Base-by-base conservation (phyloP, 1,140 invertebrate species). In the Pogonomyrmex californicus region DNA sequence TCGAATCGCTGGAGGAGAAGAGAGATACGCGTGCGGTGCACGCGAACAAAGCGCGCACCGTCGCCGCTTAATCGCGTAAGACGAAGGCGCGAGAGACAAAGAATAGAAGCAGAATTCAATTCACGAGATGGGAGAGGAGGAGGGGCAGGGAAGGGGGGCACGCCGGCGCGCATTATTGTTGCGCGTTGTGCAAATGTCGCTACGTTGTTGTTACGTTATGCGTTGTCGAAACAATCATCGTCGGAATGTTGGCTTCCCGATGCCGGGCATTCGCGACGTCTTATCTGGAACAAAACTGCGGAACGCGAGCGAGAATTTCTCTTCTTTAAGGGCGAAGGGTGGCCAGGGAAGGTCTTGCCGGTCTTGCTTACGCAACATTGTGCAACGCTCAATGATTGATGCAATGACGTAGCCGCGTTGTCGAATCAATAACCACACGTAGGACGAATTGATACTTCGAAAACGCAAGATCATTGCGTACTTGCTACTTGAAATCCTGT, bases 361-460 rank as follows among this genome's bases (percentile, higher is more conserved):
- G 17, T 23, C 23, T 23, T n/a, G 12, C 66, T 88, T 89, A 47
- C 83, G 70, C 76, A 51, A 71, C 41, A 38, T 88, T 63, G 88
- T 51, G 87, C 78, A 89, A 89, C 49, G 65, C 68, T 66, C 70
- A 7, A 30, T 73, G 66, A 86, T 83, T 41, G 88, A 58, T 44
- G 79, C 38, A 71, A 71, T 82, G 36, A 12, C 68, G 75, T 71
- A 54, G 51, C 47, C 51, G 33, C 66, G 54, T 47, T n/a, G 38
- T 77, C 38, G 23, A 38, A 73, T 36, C 47, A 10, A 38, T 58
- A 33, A 2, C 2, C 30, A 44, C 10, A n/a, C 33, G 71, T 68
- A 79, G 23, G 30, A 76, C 81, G 30, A 85, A 58, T 17, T 4
- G 44, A 54, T 30, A 14, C 41, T 58, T 23, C 5, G 44, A 36